Conservation (phyloP, 2,888 invertebrate species). For the Stenotaenia linearis region DNA sequence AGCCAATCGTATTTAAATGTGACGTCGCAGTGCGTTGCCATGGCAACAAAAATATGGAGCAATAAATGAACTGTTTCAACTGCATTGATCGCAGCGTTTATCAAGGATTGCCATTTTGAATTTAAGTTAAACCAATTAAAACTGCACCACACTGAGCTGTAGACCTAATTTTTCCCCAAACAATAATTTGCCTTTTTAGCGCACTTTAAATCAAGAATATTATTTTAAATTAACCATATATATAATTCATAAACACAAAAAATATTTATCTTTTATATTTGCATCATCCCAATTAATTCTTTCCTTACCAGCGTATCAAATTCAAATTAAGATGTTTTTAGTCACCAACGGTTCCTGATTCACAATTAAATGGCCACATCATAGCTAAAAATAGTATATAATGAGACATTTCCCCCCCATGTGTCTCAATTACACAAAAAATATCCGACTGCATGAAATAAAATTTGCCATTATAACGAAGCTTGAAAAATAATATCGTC, state of each 20-base stretch:
- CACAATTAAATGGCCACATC: background rate
- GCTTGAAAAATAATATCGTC: background rate
- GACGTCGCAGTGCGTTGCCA: background rate
- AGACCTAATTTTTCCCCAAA: background rate
- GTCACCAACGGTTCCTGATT: background rate
- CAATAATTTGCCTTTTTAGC: background rate
- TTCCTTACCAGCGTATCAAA: background rate
- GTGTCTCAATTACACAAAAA: background rate
- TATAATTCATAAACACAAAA: too few relatives aligned
- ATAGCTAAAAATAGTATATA: background rate
- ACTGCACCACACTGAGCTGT: background rate
- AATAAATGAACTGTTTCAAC: background rate
- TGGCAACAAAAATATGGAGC: background rate
- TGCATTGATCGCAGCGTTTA: background rate
- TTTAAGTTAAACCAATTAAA: background rate
- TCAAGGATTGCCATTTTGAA: background rate
- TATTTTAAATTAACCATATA: too few relatives aligned
- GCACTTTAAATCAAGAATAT: too few relatives aligned
- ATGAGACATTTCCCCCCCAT: background rate
- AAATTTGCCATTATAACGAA: background rate
- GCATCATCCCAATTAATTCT: background rate
- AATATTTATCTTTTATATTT: too few relatives aligned
- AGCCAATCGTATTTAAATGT: background rate
- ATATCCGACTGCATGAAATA: background rate
- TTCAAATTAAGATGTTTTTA: background rate